Evolutionary conservation across 2,888 invertebrate species (phyloP).

Genomic region (Miltochrista miniata): DNA sequence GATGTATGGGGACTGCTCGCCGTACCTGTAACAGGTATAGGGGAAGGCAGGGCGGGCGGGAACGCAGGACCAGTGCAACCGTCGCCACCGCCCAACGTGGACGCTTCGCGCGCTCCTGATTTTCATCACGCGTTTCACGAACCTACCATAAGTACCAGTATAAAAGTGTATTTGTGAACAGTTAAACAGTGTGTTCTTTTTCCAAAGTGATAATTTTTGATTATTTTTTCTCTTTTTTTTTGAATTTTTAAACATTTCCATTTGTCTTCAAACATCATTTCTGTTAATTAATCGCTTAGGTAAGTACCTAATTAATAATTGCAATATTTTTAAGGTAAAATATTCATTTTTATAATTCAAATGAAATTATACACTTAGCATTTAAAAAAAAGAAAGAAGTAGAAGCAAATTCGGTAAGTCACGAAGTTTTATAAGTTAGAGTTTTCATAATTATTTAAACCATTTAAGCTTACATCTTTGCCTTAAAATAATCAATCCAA

Average conservation of each 20-base stretch:
- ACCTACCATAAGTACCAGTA: conserved; percentile 41
- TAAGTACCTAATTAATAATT: conserved; percentile 25
- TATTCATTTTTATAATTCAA: background rate
- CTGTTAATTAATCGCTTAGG: conserved; percentile 21
- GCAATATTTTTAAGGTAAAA: background rate
- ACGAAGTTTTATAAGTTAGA: too few relatives aligned
- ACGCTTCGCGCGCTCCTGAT: conserved; percentile 54
- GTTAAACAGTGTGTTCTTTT: conserved; percentile 33
- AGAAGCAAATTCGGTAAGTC: too few relatives aligned
- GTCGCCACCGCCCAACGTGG: conserved; percentile 54
- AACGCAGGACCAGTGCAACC: conserved; percentile 66
- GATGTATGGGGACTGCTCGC: conserved; percentile 66
- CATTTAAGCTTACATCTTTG: too few relatives aligned
- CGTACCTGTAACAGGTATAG: conserved; percentile 77
- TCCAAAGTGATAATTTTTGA: conserved; percentile 20
- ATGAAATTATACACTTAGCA: background rate
- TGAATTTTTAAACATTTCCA: conserved; percentile 8
- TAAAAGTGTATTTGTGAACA: conserved; percentile 51
- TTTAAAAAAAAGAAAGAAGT: background rate
- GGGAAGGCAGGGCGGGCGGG: conserved; percentile 60
- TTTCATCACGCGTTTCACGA: conserved; percentile 42
- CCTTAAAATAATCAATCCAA: too few relatives aligned
- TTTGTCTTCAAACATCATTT: conserved; percentile 17
- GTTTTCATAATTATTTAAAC: too few relatives aligned
- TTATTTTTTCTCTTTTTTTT: conserved; percentile 3